Evolutionary conservation across 2,113 vertebrate genomes (phyloP).

Genomic region (Hydropotes inermis): DNA sequence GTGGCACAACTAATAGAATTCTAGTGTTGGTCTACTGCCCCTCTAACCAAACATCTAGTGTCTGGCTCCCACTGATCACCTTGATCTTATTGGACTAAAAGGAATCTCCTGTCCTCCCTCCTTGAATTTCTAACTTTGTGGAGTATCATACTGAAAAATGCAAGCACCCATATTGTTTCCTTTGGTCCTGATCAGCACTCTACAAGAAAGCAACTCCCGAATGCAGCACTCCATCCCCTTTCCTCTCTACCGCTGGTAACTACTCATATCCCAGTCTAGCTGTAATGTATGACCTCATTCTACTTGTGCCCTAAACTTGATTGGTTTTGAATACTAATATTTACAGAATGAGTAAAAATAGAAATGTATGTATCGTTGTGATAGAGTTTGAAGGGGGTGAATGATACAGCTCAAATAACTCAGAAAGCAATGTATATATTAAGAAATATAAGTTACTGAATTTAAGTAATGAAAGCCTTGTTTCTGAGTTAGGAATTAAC

Average conservation of each 20-base stretch:
- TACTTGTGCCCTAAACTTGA: neutral
- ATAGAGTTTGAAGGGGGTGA: neutral
- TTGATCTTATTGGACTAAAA: neutral
- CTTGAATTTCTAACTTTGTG: neutral
- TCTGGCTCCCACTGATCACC: neutral
- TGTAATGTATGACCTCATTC: neutral
- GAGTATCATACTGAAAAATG: neutral
- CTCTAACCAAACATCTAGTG: no score
- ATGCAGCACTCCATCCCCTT: neutral
- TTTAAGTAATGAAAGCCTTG: neutral
- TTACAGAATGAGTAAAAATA: neutral
- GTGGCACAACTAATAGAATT: neutral
- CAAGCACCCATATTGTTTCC: neutral
- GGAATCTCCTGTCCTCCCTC: neutral
- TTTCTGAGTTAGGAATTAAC: neutral
- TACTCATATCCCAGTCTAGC: neutral
- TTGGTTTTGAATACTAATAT: neutral
- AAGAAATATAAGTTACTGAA: neutral
- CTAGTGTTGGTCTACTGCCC: neutral
- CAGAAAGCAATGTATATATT: neutral
- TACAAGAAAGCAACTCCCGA: neutral
- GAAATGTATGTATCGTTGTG: neutral
- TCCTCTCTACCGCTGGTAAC: neutral
- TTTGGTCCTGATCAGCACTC: neutral
- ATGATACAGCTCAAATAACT: neutral